A percentile compares a stretch with the other conserved stretches of the same genome.
Conservation (phyloP, 2,113 vertebrate genomes). For the Irena cyanogastra region DNA sequence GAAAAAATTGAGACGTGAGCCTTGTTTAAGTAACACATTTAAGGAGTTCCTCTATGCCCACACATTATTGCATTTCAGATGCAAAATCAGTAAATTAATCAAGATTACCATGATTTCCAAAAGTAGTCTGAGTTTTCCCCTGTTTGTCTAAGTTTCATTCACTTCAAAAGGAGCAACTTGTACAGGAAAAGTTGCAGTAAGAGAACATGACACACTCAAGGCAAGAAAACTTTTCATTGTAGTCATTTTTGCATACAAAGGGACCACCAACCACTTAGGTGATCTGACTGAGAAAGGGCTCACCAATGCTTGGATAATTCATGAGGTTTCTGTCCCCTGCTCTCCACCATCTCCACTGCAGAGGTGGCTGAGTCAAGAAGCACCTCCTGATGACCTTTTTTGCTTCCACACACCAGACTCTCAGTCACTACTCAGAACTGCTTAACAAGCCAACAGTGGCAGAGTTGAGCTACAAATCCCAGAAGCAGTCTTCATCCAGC, state of each 20-base stretch:
- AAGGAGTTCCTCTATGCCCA: not conserved
- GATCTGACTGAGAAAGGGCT: not conserved
- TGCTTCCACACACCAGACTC: not conserved
- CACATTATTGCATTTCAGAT: not conserved
- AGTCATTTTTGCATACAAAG: not conserved
- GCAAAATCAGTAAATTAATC: not conserved
- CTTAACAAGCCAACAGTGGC: not conserved
- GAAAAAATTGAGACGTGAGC: not conserved
- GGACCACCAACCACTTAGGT: not conserved
- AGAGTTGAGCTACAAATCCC: not conserved
- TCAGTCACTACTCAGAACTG: not conserved
- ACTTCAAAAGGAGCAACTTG: not conserved
- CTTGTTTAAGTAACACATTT: not conserved
- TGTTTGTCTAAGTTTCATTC: not conserved
- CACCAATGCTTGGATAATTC: not conserved
- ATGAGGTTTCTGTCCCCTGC: not conserved
- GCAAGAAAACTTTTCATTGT: not conserved
- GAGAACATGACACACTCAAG: not conserved
- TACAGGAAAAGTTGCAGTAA: not conserved
- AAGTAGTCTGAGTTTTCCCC: not conserved
- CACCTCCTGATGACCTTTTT: not conserved
- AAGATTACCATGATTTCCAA: not conserved
- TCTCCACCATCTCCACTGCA: not conserved
- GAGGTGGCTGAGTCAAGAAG: not conserved
- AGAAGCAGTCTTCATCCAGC: not conserved